A percentile compares a stretch with the other conserved stretches of the same genome.
phyloP scores from a whole-genome alignment of 2,888 invertebrate species.

The Pyralis farinalis region DNA sequence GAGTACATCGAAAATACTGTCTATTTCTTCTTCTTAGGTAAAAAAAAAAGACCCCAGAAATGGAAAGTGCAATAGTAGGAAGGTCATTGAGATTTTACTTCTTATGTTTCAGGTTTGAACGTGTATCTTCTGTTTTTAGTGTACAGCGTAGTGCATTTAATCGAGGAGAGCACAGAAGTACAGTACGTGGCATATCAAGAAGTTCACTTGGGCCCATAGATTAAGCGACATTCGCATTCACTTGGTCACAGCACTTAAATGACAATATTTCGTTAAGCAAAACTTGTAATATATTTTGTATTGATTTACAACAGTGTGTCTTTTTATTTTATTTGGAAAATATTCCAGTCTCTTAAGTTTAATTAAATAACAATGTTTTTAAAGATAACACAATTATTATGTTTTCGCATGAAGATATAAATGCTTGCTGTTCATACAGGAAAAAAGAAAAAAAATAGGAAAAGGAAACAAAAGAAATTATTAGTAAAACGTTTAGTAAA shows the following conservation, averaged over 20 bases:
- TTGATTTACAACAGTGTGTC: neutral
- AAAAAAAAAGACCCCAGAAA: too few species aligned
- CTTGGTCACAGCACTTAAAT: constrained; percentile 12
- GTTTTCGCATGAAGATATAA: too few species aligned
- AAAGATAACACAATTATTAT: too few species aligned
- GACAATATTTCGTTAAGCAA: neutral
- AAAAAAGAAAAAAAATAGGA: too few species aligned
- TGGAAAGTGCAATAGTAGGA: too few species aligned
- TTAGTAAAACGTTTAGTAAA: too few species aligned
- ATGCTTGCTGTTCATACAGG: too few species aligned
- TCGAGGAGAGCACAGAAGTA: constrained; percentile 43
- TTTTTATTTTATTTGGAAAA: neutral
- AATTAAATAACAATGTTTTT: too few species aligned
- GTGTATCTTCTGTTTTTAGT: constrained; percentile 53
- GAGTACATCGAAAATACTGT: constrained; percentile 39
- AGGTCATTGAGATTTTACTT: too few species aligned
- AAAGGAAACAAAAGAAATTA: too few species aligned
- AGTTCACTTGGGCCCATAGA: constrained; percentile 20
- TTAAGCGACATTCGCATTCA: neutral
- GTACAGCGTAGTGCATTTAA: constrained; percentile 39
- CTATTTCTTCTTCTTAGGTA: constrained; percentile 46
- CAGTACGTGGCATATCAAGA: constrained; percentile 46
- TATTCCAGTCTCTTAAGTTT: too few species aligned
- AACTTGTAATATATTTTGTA: neutral
- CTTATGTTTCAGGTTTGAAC: constrained; percentile 45